A percentile compares a stretch with the other conserved stretches of the same genome.
These are phyloP conservation scores for Martes flavigula DNA, from an alignment of 2,797 vertebrate genomes.

Conservation along the genomic window DNA sequence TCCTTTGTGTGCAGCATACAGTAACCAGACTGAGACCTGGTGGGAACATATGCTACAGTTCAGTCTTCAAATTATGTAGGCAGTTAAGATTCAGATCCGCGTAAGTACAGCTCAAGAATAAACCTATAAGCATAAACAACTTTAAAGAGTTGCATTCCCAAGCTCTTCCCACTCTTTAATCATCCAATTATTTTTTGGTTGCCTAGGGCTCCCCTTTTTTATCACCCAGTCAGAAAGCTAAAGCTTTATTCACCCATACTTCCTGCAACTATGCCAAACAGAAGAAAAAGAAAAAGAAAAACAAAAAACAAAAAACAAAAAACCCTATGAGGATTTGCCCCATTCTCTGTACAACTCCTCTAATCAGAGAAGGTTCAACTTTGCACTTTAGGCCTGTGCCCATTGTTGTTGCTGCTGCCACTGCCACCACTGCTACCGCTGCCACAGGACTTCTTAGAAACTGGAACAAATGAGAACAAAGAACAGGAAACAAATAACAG, in stretches of 20 bases:
- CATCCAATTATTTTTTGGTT: background rate
- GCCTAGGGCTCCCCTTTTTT: background rate
- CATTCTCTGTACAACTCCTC: background rate
- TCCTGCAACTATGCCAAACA: background rate
- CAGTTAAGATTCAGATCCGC: background rate
- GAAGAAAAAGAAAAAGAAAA: background rate
- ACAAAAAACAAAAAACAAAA: background rate
- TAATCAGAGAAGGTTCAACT: background rate
- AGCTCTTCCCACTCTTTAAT: background rate
- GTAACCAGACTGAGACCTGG: background rate
- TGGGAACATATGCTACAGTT: background rate
- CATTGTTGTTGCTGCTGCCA: background rate
- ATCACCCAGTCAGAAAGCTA: background rate
- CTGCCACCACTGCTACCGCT: background rate
- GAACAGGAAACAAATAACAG: background rate
- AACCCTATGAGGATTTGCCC: too few relatives aligned
- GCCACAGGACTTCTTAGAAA: background rate
- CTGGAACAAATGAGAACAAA: background rate
- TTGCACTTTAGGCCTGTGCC: background rate
- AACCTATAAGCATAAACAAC: background rate
- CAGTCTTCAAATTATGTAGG: background rate
- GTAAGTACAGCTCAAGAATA: background rate
- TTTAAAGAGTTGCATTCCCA: background rate
- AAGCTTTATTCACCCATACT: background rate
- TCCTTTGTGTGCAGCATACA: background rate